A percentile compares a stretch with the other conserved stretches of the same genome.
Conservation (phyloP, 1,140 invertebrate genomes). For the Bombus superbus region DNA sequence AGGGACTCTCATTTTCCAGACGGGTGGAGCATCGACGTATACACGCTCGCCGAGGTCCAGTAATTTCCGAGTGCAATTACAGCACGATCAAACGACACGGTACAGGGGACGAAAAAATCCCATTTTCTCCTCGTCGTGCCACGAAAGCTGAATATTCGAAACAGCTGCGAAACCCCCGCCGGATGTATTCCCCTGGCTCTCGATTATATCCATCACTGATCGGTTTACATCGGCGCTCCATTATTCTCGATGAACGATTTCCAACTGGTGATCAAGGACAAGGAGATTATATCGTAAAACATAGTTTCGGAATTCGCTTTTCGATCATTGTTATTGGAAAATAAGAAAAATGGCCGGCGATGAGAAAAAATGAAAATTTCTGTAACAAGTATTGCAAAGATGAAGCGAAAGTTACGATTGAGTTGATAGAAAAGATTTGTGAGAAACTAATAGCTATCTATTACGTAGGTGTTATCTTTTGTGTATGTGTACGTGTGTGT, state of each 20-base stretch:
- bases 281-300: slow-evolving; percentile 4
- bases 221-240: slow-evolving; percentile 55
- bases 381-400: too few species aligned
- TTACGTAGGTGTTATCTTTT: too few species aligned
- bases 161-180: not conserved
- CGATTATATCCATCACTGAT: slow-evolving; percentile 53
- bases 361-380: not conserved
- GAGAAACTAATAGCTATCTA: too few species aligned
- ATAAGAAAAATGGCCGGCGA: not conserved
- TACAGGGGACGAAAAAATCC: slow-evolving; percentile 19
- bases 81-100: slow-evolving; percentile 52
- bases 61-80: slow-evolving; percentile 62
- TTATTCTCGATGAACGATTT: slow-evolving; percentile 28
- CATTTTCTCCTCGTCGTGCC: slow-evolving; percentile 31
- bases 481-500: too few species aligned
- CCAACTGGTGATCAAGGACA: slow-evolving; percentile 17
- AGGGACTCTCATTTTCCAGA: slow-evolving; percentile 46
- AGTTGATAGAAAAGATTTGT: too few species aligned
- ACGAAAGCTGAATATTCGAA: slow-evolving; percentile 44
- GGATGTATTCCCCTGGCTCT: not conserved
- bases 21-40: slow-evolving; percentile 23
- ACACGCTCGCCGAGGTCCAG: not conserved
- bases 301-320: not conserved
- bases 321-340: not conserved
- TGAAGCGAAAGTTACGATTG: too few species aligned